Conservation (phyloP, 2,888 invertebrate genomes). For the Sipha maydis region DNA sequence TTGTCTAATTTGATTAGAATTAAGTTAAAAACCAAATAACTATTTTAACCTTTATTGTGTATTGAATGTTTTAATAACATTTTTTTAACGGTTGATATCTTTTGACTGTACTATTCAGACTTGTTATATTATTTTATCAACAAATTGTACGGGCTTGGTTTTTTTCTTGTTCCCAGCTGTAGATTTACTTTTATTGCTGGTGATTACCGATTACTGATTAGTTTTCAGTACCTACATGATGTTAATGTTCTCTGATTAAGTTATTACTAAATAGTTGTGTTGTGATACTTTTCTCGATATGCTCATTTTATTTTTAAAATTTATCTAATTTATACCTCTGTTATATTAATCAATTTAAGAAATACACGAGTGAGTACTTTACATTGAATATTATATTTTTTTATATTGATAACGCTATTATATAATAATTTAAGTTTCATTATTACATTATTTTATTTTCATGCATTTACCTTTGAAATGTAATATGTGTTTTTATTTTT, state of each 20-base stretch:
- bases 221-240: neutral
- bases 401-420: neutral
- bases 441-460: too few species aligned
- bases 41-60: neutral
- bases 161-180: neutral
- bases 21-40: too few species aligned
- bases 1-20: too few species aligned
- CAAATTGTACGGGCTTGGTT: neutral
- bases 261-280: neutral
- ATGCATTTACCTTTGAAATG: too few species aligned
- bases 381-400: neutral
- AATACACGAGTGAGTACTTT: neutral
- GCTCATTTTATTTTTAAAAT: neutral
- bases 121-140: slow-evolving; percentile 19
- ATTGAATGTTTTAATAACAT: neutral
- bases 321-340: neutral
- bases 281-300: neutral
- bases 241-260: neutral
- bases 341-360: neutral
- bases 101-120: neutral
- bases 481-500: too few species aligned
- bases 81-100: neutral
- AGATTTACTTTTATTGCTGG: neutral
- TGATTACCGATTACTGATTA: slow-evolving; percentile 4
- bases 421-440: too few species aligned